Evolutionary conservation across 2,888 invertebrate genomes (phyloP).

Genomic region (Volucella inflata): DNA sequence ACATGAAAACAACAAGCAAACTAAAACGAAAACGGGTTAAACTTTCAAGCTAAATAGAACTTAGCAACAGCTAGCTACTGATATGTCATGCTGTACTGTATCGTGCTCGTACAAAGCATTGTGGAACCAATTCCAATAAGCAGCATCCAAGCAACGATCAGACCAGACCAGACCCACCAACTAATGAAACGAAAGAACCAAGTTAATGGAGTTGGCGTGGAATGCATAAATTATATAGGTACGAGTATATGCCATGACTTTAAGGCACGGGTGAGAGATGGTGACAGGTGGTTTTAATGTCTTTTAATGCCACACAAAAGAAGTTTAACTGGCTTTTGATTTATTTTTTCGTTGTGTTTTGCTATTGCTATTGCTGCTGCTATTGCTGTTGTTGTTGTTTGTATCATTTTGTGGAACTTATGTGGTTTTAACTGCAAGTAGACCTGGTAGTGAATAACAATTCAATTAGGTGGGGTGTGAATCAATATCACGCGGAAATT

Average conservation of each 20-base stretch:
- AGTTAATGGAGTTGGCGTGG: constrained; percentile 39
- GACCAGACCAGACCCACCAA: constrained; percentile 8
- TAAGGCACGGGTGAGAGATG: background rate
- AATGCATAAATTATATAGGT: constrained; percentile 51
- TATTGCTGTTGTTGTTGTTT: no score
- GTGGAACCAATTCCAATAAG: no score
- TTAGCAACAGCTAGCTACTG: constrained; percentile 43
- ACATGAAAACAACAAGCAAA: background rate
- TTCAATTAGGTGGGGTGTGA: no score
- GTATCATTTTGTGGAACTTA: background rate
- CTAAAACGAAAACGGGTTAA: constrained; percentile 39
- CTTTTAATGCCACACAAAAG: constrained; percentile 32
- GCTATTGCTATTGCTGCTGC: background rate
- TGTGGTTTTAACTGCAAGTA: background rate
- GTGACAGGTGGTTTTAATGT: constrained; percentile 55
- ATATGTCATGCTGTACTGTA: background rate
- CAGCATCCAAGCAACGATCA: no score
- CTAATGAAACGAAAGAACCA: constrained; percentile 9
- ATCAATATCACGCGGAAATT: constrained; percentile 20
- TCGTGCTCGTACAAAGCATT: no score
- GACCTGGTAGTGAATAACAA: no score
- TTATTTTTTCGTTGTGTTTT: constrained; percentile 13
- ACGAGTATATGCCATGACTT: constrained; percentile 21
- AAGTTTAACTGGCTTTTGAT: constrained; percentile 37
- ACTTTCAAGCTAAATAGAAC: constrained; percentile 38